Evolutionary conservation across 2,888 invertebrate genomes (phyloP).

Genomic region (Blastobasis adustella): DNA sequence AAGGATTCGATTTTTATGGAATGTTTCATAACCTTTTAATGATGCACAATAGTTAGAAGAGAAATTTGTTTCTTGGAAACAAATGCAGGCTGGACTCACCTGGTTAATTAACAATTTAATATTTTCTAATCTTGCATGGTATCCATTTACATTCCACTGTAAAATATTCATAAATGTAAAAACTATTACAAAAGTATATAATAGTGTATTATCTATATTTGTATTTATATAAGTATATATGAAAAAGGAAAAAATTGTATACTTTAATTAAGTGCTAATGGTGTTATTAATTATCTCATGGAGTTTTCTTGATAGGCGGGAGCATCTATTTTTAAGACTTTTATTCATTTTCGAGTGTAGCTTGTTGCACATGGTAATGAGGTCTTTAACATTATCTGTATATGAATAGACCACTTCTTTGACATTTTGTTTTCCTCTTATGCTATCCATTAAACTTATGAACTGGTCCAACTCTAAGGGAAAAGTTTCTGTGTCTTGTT

Average conservation of each 20-base stretch:
- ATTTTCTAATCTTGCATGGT: slow-evolving; percentile 7
- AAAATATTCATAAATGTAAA: no score
- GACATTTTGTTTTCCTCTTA: slow-evolving; percentile 9
- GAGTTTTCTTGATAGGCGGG: no score
- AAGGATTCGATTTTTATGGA: neutral
- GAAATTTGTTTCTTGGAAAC: slow-evolving; percentile 12
- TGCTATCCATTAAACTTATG: slow-evolving; percentile 11
- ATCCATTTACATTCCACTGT: no score
- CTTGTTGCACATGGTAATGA: neutral
- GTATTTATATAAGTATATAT: no score
- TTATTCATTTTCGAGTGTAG: slow-evolving; percentile 1
- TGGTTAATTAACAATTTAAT: slow-evolving; percentile 4
- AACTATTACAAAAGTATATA: neutral
- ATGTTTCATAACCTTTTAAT: slow-evolving; percentile 4
- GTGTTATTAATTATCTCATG: no score
- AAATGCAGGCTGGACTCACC: slow-evolving; percentile 9
- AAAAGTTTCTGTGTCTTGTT: slow-evolving; percentile 1
- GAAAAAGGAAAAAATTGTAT: no score
- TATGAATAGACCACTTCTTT: neutral
- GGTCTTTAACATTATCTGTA: neutral
- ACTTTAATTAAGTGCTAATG: no score
- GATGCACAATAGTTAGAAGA: slow-evolving; percentile 3
- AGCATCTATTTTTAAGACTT: neutral
- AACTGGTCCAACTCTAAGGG: slow-evolving; percentile 7
- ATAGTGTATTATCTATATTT: no score